Evolutionary conservation across 2,113 vertebrate genomes (phyloP), one percentile per base, ranked within the genome.

Genomic region (Athene cunicularia): DNA sequence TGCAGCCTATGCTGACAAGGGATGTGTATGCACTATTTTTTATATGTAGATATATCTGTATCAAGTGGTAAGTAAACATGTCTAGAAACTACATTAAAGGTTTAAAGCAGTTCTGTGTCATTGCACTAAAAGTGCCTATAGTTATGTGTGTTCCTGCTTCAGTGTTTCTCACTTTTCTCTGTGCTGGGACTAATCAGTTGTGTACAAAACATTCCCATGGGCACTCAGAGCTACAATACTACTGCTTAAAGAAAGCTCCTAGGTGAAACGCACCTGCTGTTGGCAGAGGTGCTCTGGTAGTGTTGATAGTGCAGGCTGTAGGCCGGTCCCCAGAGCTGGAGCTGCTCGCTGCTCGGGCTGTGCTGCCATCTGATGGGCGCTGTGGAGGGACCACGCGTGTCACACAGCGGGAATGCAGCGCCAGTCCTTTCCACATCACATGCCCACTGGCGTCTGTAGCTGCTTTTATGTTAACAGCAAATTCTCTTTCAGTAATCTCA

Each of bases 301-400:
- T 22, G 59, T 11, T 16, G 58, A 2, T 50, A 7, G 5, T 7
- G 13, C 3, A 43, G 39, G 3, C 35, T 23, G 53, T 1, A 33
- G 71, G 28, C 14, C 2, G 0, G 23, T 4, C 17, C 43, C 43
- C 43, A 45, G 43, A 17, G 8, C 14, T 5, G 62, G 8, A 5
- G 15, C 0, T 33, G 8, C 14, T 6, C 56, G 50, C 62, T 14
- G 77, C 68, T 33, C 90, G 26, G 14, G 86, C 83, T 93, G 64
- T 95, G 88, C 94, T 96, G 97, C 96, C 97, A 91, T 59, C 96
- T 97, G 68, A 90, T 83, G 97, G 96, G 41, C 72, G 11, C 37
- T 21, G 3, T 1, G 35, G 8, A 52, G 84, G 37, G 20, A 9
- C 12, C 22, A 3, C 0, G 41, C 55, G 45, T 32, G 41, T 14